Evolutionary conservation across 2,888 invertebrate genomes (phyloP).

Genomic region (Leucophenga maculata): DNA sequence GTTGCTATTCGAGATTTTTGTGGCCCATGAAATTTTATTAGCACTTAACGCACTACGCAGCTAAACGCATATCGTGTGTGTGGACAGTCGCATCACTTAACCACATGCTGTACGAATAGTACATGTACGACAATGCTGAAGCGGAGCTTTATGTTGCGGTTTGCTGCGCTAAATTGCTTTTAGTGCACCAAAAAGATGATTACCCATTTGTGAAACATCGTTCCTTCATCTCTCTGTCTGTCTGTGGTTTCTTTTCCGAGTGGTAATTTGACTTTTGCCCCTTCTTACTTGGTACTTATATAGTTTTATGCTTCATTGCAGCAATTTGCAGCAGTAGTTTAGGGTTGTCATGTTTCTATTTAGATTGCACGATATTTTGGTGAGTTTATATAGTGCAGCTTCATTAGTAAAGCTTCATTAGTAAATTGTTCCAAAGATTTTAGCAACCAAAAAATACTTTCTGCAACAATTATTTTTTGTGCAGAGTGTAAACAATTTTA

Average conservation of each 20-base stretch:
- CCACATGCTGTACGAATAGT: not conserved
- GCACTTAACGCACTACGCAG: not conserved
- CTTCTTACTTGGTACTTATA: not conserved
- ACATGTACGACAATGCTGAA: conserved; percentile 11
- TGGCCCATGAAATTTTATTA: conserved; percentile 15
- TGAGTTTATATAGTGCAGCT: too few species aligned
- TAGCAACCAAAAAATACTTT: too few species aligned
- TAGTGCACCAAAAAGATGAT: conserved; percentile 32
- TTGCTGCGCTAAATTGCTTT: conserved; percentile 58
- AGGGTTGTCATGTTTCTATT: too few species aligned
- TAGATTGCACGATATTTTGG: too few species aligned
- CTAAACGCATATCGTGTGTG: not conserved
- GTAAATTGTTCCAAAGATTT: too few species aligned
- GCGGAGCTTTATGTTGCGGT: conserved; percentile 50
- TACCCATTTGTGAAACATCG: too few species aligned
- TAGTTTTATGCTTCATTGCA: not conserved
- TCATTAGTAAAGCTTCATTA: too few species aligned
- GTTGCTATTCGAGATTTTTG: conserved; percentile 4
- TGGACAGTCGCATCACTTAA: conserved; percentile 19
- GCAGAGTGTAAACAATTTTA: too few species aligned
- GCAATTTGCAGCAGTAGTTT: not conserved
- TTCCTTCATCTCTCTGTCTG: too few species aligned
- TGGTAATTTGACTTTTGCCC: conserved; percentile 17
- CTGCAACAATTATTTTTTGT: too few species aligned
- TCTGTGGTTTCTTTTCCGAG: not conserved